phyloP scores from a whole-genome alignment of 2,797 vertebrate genomes.

The Myotis myotis region DNA sequence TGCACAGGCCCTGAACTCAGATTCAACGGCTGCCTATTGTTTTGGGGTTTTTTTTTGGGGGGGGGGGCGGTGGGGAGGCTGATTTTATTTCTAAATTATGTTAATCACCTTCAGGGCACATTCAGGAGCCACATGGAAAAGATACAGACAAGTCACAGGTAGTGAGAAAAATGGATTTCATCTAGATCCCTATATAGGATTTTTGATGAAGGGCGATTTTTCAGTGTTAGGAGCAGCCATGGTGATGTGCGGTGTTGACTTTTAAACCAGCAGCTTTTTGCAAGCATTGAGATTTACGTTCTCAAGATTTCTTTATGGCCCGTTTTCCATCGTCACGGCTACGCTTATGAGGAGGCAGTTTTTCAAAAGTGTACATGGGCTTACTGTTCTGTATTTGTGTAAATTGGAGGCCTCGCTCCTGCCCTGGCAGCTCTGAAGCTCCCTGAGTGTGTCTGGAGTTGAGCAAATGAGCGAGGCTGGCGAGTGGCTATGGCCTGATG shows the following conservation, averaged over 20 bases:
- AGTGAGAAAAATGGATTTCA: not conserved
- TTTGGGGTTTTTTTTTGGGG: not conserved
- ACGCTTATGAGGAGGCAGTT: not conserved
- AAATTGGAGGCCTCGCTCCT: not conserved
- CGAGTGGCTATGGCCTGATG: not conserved
- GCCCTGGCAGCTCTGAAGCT: rapidly evolving
- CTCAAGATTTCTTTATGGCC: not conserved
- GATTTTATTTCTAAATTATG: constrained; percentile 33
- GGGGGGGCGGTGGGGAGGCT: too few species aligned
- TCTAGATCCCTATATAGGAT: not conserved
- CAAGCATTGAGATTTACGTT: not conserved
- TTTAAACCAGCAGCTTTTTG: not conserved
- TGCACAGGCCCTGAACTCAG: not conserved
- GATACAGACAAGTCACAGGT: not conserved
- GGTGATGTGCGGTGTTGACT: not conserved
- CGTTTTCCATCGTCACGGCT: not conserved
- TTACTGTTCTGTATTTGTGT: not conserved
- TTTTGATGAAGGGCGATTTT: not conserved
- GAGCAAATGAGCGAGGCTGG: rapidly evolving
- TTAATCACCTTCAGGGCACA: not conserved
- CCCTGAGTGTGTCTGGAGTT: not conserved
- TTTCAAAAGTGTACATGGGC: not conserved
- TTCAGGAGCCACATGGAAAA: not conserved
- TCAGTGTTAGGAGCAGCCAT: not conserved
- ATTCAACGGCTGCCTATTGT: not conserved